Base-by-base conservation (phyloP, 2,113 vertebrate genomes). In the Saguinus imperator region DNA sequence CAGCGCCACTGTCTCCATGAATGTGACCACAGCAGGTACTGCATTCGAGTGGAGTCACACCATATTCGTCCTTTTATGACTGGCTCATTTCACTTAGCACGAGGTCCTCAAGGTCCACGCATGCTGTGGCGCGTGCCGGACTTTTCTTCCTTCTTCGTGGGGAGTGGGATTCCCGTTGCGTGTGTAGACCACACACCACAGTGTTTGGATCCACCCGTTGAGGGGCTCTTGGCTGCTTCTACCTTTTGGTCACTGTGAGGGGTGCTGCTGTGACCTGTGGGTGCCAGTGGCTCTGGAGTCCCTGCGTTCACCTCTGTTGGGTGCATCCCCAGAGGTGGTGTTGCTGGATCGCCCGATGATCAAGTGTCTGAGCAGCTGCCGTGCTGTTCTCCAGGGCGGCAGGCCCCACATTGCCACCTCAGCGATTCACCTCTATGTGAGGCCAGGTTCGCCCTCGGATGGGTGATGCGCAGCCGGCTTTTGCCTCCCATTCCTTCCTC, bases 351-450 rank as follows among this genome's bases (percentile, higher is more conserved):
- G 1, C 3, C 0, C 0, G 43, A 50, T 13, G 6, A 45, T 20
- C 3, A 11, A 9, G 21, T 40, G 0, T 40, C 0, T 1, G 35
- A 57, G 85, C 52, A 75, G 8, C 21, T 64, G 27, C n/a, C 3
- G 0, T 6, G 21, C 50, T 12, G 14, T 7, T 32, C 37, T 43
- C 25, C 4, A 11, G 14, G 14, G 64, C 1, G 1, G 16, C 79
- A n/a, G 10, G 5, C 2, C n/a, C 4, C 6, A 17, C 48, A 1
- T 20, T 18, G 7, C 48, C 50, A 2, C 32, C n/a, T 32, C 14
- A 4, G 45, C 10, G 1, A 45, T 21, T 3, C 35, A 0, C 8
- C 25, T 40, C 8, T 27, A 7, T 0, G 2, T 16, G 82, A 52
- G 18, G 35, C 40, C 16, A 0, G 58, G 16, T 17, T 27, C 0